A percentile compares a stretch with the other conserved stretches of the same genome.
These are phyloP conservation scores for Drosophila triauraria DNA, from an alignment of 1,140 invertebrate genomes.

Conservation along the genomic window DNA sequence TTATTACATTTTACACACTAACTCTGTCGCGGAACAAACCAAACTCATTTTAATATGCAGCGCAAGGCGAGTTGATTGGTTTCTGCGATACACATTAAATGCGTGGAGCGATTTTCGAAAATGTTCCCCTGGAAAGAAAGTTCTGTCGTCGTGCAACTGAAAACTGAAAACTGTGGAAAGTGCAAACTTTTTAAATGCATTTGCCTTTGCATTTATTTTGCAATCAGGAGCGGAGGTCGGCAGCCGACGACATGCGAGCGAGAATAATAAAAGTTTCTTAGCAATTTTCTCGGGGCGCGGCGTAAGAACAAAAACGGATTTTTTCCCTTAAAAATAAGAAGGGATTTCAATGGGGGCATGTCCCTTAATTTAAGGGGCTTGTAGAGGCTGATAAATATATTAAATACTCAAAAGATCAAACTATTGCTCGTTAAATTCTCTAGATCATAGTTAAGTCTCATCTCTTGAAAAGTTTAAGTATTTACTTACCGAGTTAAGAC, in stretches of 20 bases:
- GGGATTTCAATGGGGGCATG: constrained; percentile 5
- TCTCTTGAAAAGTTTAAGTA: neutral
- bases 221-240: constrained; percentile 46
- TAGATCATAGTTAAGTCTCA: neutral
- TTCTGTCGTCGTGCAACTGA: constrained; percentile 21
- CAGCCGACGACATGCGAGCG: constrained; percentile 52
- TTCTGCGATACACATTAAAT: constrained; percentile 48
- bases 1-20: constrained; percentile 60
- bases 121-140: constrained; percentile 37
- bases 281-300: constrained; percentile 39
- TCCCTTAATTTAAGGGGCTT: constrained; percentile 16
- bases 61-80: constrained; percentile 58
- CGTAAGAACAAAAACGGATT: constrained; percentile 56
- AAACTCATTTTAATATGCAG: constrained; percentile 55
- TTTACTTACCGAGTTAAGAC: neutral
- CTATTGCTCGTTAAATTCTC: neutral
- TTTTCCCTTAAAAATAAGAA: constrained; percentile 3
- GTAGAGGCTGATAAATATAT: neutral
- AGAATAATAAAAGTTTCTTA: constrained; percentile 71
- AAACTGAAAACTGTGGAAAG: constrained; percentile 8
- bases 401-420: no score
- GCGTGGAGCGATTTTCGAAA: constrained; percentile 54
- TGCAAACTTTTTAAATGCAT: constrained; percentile 67
- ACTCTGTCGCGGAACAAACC: constrained; percentile 4
- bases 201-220: constrained; percentile 70